Percentiles rank a stretch among this genome's conserved stretches.
These are phyloP conservation scores for Xestia ashworthii DNA, from an alignment of 2,888 invertebrate species.

Conservation along the genomic window DNA sequence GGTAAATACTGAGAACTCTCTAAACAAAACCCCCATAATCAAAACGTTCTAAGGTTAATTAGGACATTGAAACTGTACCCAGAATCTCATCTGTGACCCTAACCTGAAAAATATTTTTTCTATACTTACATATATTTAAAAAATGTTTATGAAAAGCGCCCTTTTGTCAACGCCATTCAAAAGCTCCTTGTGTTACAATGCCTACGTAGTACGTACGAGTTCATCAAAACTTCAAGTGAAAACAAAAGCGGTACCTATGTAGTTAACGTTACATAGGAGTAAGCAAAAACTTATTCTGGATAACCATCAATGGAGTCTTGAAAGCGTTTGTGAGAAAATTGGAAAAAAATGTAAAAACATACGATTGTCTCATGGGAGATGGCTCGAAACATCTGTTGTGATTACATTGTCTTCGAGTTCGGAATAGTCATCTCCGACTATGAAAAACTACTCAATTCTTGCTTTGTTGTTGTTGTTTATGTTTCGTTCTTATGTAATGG, in stretches of 20 bases:
- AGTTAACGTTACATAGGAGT: constrained; percentile 43
- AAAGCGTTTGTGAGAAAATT: constrained; percentile 79
- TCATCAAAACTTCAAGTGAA: constrained; percentile 62
- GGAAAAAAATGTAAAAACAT: constrained; percentile 65
- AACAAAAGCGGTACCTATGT: constrained; percentile 53
- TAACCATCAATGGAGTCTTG: constrained; percentile 73
- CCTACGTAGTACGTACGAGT: constrained; percentile 10
- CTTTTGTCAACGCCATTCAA: background rate
- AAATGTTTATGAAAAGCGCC: background rate
- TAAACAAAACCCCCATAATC: no score
- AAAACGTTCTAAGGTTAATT: no score
- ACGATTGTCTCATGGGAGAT: constrained; percentile 69
- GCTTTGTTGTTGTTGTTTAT: constrained; percentile 37
- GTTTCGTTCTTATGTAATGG: constrained; percentile 30
- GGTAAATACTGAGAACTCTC: no score
- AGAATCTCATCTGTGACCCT: no score
- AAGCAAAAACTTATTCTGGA: constrained; percentile 70
- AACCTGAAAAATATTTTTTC: no score
- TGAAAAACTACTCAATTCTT: constrained; percentile 29
- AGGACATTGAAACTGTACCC: no score
- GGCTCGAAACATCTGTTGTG: constrained; percentile 39
- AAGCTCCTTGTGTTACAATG: background rate
- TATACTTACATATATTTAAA: no score
- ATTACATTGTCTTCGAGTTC: constrained; percentile 54
- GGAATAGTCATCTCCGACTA: constrained; percentile 13